A percentile compares a stretch with the other conserved stretches of the same genome.
Conservation (phyloP, 2,797 vertebrate species). For the Urosaurus nigricauda region DNA sequence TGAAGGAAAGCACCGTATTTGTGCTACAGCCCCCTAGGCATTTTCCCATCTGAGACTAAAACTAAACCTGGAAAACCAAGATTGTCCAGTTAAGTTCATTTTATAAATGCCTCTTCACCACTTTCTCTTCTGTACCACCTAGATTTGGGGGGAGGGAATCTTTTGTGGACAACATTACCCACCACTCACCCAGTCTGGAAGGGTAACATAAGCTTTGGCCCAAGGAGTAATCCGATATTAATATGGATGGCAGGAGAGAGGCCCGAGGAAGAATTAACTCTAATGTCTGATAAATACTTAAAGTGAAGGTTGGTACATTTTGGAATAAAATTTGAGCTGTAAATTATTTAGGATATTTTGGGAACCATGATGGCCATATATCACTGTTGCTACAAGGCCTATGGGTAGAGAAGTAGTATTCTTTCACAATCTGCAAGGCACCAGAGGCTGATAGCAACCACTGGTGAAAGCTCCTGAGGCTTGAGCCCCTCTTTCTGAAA, state of each 20-base stretch:
- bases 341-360: background rate
- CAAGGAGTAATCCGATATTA: background rate
- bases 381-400: background rate
- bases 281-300: background rate
- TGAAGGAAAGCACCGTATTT: background rate
- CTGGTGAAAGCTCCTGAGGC: background rate
- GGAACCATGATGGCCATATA: background rate
- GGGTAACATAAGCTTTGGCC: no score
- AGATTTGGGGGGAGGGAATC: no score
- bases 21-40: background rate
- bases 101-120: background rate
- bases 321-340: background rate
- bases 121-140: background rate
- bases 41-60: conserved; percentile 6
- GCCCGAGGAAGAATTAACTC: background rate
- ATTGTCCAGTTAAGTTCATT: background rate
- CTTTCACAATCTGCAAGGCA: background rate
- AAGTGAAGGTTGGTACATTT: background rate
- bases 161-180: no score
- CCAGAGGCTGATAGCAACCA: background rate
- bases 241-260: background rate
- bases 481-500: background rate
- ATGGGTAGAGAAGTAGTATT: background rate
- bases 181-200: no score
- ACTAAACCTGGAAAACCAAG: background rate